Evolutionary conservation across 2,113 vertebrate genomes (phyloP).

Genomic region (Origma solitaria): DNA sequence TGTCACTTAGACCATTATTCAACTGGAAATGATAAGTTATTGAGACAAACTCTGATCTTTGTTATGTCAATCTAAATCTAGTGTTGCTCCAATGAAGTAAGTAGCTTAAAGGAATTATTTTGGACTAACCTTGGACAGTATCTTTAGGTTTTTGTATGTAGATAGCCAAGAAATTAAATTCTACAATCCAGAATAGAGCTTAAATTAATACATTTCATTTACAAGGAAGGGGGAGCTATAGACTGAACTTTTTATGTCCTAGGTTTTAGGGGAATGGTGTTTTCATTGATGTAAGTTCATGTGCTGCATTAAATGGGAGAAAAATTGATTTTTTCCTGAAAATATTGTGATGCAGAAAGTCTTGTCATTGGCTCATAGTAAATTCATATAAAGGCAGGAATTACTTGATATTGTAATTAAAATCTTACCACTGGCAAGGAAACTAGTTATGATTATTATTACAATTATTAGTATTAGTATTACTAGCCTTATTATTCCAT

Average conservation of each 20-base stretch:
- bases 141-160: not conserved
- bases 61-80: not conserved
- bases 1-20: not conserved
- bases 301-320: not conserved
- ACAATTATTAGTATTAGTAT: not conserved
- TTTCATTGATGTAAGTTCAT: not conserved
- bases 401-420: not conserved
- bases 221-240: not conserved
- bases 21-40: slow-evolving; percentile 2
- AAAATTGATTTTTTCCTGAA: not conserved
- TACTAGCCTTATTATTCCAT: not conserved
- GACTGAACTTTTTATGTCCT: accelerated
- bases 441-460: not conserved
- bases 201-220: not conserved
- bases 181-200: not conserved
- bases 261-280: accelerated
- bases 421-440: not conserved
- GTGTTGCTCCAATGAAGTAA: not conserved
- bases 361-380: not conserved
- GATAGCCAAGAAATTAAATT: not conserved
- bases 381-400: not conserved
- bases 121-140: not conserved
- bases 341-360: not conserved
- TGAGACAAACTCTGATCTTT: not conserved
- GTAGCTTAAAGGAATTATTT: not conserved